phyloP scores from a whole-genome alignment of 2,888 invertebrate genomes.

The Sclerodermus sp. region DNA sequence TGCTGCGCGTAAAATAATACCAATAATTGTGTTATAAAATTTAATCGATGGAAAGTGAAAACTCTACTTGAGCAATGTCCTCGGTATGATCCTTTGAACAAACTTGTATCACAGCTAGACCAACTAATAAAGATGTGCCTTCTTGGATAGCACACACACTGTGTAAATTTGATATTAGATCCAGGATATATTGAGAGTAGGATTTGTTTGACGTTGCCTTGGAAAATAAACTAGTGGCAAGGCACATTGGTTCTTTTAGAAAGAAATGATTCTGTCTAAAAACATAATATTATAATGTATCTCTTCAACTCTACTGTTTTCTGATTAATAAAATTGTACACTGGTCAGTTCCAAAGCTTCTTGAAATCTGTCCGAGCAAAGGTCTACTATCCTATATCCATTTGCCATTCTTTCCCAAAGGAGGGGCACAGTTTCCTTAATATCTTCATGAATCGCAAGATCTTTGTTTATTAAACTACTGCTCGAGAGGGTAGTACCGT shows the following conservation, averaged over 20 bases:
- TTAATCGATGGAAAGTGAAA: background rate
- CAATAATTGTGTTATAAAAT: background rate
- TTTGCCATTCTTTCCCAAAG: slow-evolving; percentile 29
- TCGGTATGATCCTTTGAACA: slow-evolving; percentile 6
- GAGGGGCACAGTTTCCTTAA: slow-evolving; percentile 8
- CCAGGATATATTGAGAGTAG: slow-evolving; percentile 18
- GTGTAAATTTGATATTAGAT: slow-evolving; percentile 11
- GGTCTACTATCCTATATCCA: slow-evolving; percentile 34
- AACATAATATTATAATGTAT: background rate
- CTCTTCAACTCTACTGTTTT: background rate
- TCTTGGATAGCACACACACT: slow-evolving; percentile 36
- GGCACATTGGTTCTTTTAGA: slow-evolving; percentile 20
- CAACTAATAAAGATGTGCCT: slow-evolving; percentile 29
- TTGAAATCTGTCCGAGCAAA: slow-evolving; percentile 19
- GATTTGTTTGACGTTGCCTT: slow-evolving; percentile 19
- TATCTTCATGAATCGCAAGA: background rate
- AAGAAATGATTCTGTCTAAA: slow-evolving; percentile 18
- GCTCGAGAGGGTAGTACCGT: too few species aligned
- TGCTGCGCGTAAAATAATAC: background rate
- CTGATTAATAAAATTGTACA: slow-evolving; percentile 22
- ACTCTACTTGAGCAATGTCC: background rate
- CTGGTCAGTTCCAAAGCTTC: slow-evolving; percentile 25
- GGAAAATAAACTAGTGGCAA: slow-evolving; percentile 9
- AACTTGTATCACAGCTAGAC: slow-evolving; percentile 24
- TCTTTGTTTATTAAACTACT: too few species aligned